phyloP scores from a whole-genome alignment of 2,888 invertebrate genomes.

The Colletes collaris region DNA sequence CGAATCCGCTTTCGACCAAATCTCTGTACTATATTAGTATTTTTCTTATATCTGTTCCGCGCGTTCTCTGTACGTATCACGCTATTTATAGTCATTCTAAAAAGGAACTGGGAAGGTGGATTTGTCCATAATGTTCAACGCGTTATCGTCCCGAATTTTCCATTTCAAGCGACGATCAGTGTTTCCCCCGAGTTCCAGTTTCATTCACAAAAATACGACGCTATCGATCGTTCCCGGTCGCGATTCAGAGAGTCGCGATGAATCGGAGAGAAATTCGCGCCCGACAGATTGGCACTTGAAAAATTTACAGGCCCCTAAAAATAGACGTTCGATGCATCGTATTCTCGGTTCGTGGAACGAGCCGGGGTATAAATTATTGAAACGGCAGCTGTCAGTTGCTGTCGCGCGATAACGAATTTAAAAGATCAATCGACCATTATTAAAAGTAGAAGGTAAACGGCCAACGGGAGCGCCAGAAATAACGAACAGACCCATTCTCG shows the following conservation, averaged over 20 bases:
- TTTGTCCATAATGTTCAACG: no score
- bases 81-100: no score
- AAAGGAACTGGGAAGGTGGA: no score
- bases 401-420: conserved; percentile 22
- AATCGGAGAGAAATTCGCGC: not conserved
- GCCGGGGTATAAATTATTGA: conserved; percentile 34
- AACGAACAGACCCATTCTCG: not conserved
- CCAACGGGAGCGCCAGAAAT: conserved; percentile 8
- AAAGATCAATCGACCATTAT: conserved; percentile 5
- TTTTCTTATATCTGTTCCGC: no score
- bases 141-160: no score
- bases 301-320: conserved; percentile 25
- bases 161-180: no score
- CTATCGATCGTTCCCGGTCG: not conserved
- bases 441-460: conserved; percentile 8
- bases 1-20: no score
- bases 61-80: no score
- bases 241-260: not conserved
- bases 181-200: no score
- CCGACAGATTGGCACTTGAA: conserved; percentile 20
- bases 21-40: no score
- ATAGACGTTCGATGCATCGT: conserved; percentile 40
- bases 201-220: not conserved
- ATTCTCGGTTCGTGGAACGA: conserved; percentile 33
- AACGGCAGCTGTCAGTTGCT: conserved; percentile 23